Base-by-base conservation (phyloP, 1,140 invertebrate species). In the Caenorhabditis tropicalis region DNA sequence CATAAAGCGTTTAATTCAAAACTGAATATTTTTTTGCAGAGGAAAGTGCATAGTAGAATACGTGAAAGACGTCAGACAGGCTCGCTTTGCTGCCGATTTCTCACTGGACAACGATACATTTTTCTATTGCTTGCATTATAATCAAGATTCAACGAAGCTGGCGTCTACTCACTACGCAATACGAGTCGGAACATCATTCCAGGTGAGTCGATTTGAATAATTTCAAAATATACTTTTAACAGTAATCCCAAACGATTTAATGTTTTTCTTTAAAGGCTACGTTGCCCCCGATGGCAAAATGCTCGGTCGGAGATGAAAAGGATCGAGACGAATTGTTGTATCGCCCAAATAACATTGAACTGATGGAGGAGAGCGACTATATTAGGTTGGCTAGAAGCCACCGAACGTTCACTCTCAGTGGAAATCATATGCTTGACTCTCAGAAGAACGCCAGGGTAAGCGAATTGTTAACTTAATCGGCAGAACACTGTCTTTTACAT, bases 161-260 rank as follows among this genome's bases (percentile, higher is more conserved):
- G 94, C 94, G 91, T 94, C 95, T 92, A 96, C 95, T 92, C 95
- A 96, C 93, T 95, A 95, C 92, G 95, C 96, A 93, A 97, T 97
- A 92, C 94, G 96, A 93, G 95, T 97, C 92, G 96, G 96, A 93
- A 94, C 95, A 92, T 95, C 95, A 92, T 95, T 96, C 93, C 96
- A 96, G 95, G 95, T 96, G 88, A 89, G 90, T 79, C 65, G 79
- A 85, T 58, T 81, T 85, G 15, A 36, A 65, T 74, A 36, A 48
- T 39, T 21, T n/a, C 29, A 24, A 65, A 9, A 33, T 80, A 29
- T 48, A 36, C 33, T 48, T 48, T 48, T 48, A 49, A 12, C 2
- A 80, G 29, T 80, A 10, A n/a, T 48, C 6, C 43, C 16, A 31
- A 31, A 48, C 21, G 29, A 74, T 65, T 36, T 7, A 74, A 39